Evolutionary conservation across 2,888 invertebrate species (phyloP), one percentile per base, ranked within the genome.

Genomic region (Drosophila mercatorum): DNA sequence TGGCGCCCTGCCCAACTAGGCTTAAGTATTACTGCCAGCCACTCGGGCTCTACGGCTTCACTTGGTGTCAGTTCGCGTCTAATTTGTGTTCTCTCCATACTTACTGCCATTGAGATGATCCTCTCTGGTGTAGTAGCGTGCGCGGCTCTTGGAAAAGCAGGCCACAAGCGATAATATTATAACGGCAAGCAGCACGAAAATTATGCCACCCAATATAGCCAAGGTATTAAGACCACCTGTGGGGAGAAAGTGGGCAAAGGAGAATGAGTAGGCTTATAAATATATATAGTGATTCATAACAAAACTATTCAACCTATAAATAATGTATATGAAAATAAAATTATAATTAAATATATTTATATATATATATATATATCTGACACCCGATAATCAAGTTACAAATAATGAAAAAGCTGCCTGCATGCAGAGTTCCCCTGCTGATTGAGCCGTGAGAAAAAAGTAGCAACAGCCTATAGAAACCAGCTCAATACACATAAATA

Each of bases 71-170:
- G 43, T 52, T 52, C 5, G 53, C 14, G 3, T 53, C 26, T 58
- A 75, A 67, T 73, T 55, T 36, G n/a, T 17, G 12, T 38, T 22
- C 34, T n/a, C 10, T 31, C 7, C 56, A 5, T 78, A 90, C 92
- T 92, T 68, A 92, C 92, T 89, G 76, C 91, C 89, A 77, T 84
- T 91, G 26, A 91, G 91, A 69, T 94, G 93, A 90, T 96, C 96
- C 92, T 97, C 97, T 90, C 96, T 95, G 11, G 97, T 97, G 91
- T 97, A 97, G 92, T 97, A 97, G 53, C 95, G 95, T 5, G 95
- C 95, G 5, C 95, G 95, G 76, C 95, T 94, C 67, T 95, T 95
- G 49, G 95, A 94, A 81, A 96, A 95, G 83, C 95, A 96, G 59
- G 92, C 90, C 57, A 86, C 91, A 85, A 92, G 86, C 14, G 92